A percentile compares a stretch with the other conserved stretches of the same genome.
Conservation (phyloP, 2,888 invertebrate species). For the Agrilus cyanescens region DNA sequence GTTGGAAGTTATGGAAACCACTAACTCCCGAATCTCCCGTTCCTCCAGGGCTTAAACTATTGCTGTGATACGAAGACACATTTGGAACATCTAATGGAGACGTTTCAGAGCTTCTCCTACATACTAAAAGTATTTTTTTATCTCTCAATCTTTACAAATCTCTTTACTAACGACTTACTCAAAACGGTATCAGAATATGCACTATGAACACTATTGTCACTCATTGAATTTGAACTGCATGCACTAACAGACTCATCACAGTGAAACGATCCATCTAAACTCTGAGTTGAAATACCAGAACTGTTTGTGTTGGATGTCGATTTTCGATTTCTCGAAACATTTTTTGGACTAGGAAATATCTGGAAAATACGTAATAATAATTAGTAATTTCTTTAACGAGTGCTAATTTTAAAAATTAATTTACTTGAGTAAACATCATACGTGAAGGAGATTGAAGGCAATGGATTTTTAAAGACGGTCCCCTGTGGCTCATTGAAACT, state of each 20-base stretch:
- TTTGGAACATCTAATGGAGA: conserved; percentile 19
- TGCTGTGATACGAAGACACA: conserved; percentile 10
- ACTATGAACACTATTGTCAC: conserved; percentile 28
- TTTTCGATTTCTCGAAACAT: conserved; percentile 16
- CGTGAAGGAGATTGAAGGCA: conserved; percentile 36
- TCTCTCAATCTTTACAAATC: too few relatives aligned
- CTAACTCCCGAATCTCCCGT: conserved; percentile 29
- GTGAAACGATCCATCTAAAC: conserved; percentile 25
- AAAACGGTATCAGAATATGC: conserved; percentile 30
- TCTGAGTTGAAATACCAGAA: conserved; percentile 19
- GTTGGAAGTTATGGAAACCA: conserved; percentile 16
- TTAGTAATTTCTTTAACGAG: conserved; percentile 8
- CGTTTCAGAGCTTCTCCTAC: conserved; percentile 20
- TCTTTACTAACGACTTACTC: conserved; percentile 17
- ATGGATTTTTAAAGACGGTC: conserved; percentile 77
- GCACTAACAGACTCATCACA: conserved; percentile 27
- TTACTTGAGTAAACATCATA: conserved; percentile 40
- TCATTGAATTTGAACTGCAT: conserved; percentile 27
- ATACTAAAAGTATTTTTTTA: conserved; percentile 20
- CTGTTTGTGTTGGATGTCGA: conserved; percentile 23
- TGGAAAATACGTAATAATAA: conserved; percentile 7
- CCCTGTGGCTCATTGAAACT: conserved; percentile 78
- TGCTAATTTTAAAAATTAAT: conserved; percentile 10
- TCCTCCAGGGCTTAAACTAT: conserved; percentile 21
- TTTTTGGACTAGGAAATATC: conserved; percentile 30